Evolutionary conservation across 2,888 invertebrate genomes (phyloP).

Genomic region (Lepetodrilus schrolli): DNA sequence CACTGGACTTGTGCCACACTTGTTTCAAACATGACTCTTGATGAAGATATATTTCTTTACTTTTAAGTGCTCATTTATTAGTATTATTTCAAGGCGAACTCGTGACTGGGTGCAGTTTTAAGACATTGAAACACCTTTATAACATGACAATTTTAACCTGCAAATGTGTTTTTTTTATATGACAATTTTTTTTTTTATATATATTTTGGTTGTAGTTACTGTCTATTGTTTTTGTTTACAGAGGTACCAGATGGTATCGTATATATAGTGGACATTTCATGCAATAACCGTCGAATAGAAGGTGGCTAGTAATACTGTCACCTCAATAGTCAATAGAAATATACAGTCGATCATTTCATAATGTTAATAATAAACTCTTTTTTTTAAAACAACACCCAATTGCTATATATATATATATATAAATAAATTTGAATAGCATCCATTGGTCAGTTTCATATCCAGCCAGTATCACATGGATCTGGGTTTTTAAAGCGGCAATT

Average conservation of each 20-base stretch:
- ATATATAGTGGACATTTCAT: conserved; percentile 3
- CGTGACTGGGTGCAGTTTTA: conserved; percentile 21
- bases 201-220: conserved; percentile 18
- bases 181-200: conserved; percentile 18
- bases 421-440: too few species aligned
- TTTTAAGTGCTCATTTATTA: conserved; percentile 17
- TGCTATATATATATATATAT: too few species aligned
- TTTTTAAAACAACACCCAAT: too few species aligned
- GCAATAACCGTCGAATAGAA: neutral
- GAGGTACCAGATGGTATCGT: neutral
- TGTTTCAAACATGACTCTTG: neutral
- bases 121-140: neutral
- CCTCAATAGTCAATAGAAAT: neutral
- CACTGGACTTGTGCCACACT: neutral
- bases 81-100: conserved; percentile 7
- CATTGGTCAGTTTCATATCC: too few species aligned
- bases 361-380: too few species aligned
- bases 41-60: conserved; percentile 5
- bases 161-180: conserved; percentile 20
- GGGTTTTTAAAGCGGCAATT: too few species aligned
- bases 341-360: too few species aligned
- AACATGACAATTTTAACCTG: conserved; percentile 17
- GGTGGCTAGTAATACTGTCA: neutral
- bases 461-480: too few species aligned
- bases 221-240: conserved; percentile 13